Evolutionary conservation across 2,888 invertebrate genomes (phyloP), one percentile per base, ranked within the genome.

Genomic region (Tubulanus polymorphus): DNA sequence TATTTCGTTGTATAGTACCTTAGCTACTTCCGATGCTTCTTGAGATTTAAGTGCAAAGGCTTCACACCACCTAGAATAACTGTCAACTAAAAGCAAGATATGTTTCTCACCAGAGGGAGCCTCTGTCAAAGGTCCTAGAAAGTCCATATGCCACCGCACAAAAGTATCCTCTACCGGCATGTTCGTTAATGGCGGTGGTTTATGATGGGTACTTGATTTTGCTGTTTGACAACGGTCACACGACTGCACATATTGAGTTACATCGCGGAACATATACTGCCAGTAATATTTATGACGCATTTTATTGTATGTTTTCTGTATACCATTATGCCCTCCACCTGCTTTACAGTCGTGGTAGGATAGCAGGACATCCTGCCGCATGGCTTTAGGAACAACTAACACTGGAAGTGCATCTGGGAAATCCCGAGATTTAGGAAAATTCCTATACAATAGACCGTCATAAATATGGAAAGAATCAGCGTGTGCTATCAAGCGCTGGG

Each of bases 1-100:
- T 10, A 65, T 58, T 51, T 64, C 59, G 20, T 51, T 51, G 41
- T 56, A 65, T 1, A 63, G 50, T 32, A 59, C 54, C 18, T 50
- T 20, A 1, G 64, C 63, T 8, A 64, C 55, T 51, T 61, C 59
- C n/a, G 35, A 10, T 18, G 63, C 61, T 48, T 60, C 61, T 37
- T 57, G 59, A 8, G 60, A 53, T 35, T 51, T 57, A 45, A 52
- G 10, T 6, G 55, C 47, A 28, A 55, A 52, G 12, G 35, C 35
- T 37, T 56, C 55, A n/a, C 32, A 23, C 48, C 55, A 41, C 15
- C 23, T 41, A 3, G 41, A 41, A 41, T 41, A 41, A 15, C 41
- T 41, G 15, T 41, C 41, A 23, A 41, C 41, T 3, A 41, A 18
- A 41, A 41, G 41, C 41, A 41, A 15, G 23, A 41, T 41, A 15